Conservation (phyloP, 2,888 invertebrate species). For the Diarsia rubi region DNA sequence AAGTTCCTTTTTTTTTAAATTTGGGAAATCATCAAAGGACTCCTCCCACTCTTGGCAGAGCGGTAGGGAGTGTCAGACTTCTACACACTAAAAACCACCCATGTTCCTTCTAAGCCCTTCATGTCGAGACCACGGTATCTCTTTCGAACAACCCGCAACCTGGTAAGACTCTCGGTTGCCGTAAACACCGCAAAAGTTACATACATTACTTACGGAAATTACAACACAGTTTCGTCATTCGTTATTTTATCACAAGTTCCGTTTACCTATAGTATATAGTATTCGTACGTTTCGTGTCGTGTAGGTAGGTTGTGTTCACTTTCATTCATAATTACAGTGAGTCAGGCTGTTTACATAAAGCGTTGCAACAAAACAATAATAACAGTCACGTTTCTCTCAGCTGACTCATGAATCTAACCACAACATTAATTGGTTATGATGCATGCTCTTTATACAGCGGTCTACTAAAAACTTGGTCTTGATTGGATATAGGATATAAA, state of each 20-base stretch:
- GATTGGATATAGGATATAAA: background rate
- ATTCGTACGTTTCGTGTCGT: background rate
- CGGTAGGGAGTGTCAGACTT: too few relatives aligned
- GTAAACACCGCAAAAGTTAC: background rate
- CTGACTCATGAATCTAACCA: conserved; percentile 14
- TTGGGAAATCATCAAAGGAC: too few relatives aligned
- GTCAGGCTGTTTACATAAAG: conserved; percentile 57
- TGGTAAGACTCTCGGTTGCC: background rate
- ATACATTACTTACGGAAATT: conserved; percentile 12
- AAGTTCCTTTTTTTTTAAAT: too few relatives aligned
- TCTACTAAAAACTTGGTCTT: background rate
- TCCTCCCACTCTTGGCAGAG: too few relatives aligned
- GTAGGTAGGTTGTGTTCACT: conserved; percentile 27
- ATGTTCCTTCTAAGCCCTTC: too few relatives aligned
- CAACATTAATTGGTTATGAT: conserved; percentile 7
- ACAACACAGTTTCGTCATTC: conserved; percentile 21
- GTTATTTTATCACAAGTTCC: conserved; percentile 28
- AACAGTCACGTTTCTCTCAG: conserved; percentile 27
- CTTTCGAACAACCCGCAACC: too few relatives aligned
- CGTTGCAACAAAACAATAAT: conserved; percentile 41
- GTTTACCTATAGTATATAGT: conserved; percentile 4
- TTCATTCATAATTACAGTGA: conserved; percentile 57
- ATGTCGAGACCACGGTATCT: too few relatives aligned
- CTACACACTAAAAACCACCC: too few relatives aligned
- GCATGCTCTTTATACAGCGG: background rate